phyloP scores from a whole-genome alignment of 1,140 invertebrate species.

The Drosophila nasuta region DNA sequence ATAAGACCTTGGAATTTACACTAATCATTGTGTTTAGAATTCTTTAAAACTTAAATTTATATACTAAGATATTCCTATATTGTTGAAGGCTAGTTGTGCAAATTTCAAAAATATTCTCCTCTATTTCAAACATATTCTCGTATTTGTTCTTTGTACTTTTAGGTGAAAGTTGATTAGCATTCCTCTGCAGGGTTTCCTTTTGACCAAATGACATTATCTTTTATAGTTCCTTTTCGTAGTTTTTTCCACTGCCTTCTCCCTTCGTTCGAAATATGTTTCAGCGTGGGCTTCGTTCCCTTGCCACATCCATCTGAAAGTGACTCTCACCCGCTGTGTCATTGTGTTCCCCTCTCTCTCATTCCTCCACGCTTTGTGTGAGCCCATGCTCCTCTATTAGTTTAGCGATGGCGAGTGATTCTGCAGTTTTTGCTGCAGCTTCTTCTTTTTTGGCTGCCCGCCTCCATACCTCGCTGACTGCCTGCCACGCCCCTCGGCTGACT shows the following conservation, averaged over 20 bases:
- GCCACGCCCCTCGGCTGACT: conserved; percentile 47
- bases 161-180: conserved; percentile 20
- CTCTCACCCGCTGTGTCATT: not conserved
- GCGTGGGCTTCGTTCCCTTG: conserved; percentile 22
- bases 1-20: no score
- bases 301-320: conserved; percentile 32
- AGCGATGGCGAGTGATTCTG: conserved; percentile 49
- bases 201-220: conserved; percentile 15
- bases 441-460: not conserved
- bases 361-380: conserved; percentile 6
- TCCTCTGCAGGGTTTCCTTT: conserved; percentile 11
- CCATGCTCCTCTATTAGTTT: conserved; percentile 73
- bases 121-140: not conserved
- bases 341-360: not conserved
- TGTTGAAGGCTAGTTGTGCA: not conserved
- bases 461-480: not conserved
- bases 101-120: not conserved
- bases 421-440: conserved; percentile 19
- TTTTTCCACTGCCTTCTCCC: not conserved
- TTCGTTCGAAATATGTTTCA: conserved; percentile 16
- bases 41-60: no score
- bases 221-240: conserved; percentile 9
- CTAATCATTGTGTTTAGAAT: no score
- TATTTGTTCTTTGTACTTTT: not conserved
- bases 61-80: no score